Evolutionary conservation across 1,140 invertebrate species (phyloP).

Genomic region (Andrena cerasifolii): DNA sequence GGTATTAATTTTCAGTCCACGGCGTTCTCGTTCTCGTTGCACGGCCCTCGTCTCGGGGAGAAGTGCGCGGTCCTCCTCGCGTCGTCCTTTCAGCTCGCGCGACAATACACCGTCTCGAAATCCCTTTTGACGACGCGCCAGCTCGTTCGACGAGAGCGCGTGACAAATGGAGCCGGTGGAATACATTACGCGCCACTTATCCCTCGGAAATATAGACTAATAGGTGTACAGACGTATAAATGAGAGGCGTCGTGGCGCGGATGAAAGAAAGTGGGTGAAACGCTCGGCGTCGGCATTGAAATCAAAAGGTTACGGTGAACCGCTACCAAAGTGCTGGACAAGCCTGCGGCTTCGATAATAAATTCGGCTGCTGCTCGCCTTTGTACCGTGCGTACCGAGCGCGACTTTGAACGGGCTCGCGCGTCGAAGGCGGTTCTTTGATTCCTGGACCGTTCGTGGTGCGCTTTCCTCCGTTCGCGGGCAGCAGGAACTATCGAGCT

Average conservation of each 20-base stretch:
- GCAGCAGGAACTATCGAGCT: no score
- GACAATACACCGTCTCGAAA: constrained; percentile 50
- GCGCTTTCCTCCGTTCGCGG: not conserved
- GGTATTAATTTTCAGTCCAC: constrained; percentile 34
- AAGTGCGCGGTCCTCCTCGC: not conserved
- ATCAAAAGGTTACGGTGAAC: constrained; percentile 44
- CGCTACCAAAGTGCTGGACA: constrained; percentile 17
- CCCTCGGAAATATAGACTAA: constrained; percentile 62
- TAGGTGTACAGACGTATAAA: constrained; percentile 56
- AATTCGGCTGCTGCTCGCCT: constrained; percentile 13
- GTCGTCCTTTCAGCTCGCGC: constrained; percentile 44
- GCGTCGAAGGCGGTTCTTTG: no score
- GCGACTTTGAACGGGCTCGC: no score
- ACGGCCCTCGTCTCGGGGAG: not conserved
- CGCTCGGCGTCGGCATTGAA: constrained; percentile 38
- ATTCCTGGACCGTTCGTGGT: no score
- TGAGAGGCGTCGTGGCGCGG: constrained; percentile 18
- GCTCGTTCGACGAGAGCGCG: constrained; percentile 17
- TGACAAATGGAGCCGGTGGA: constrained; percentile 62
- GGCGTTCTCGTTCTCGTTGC: constrained; percentile 14
- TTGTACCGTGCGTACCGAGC: not conserved
- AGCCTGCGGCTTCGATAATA: constrained; percentile 8
- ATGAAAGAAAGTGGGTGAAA: constrained; percentile 48
- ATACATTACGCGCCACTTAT: constrained; percentile 63
- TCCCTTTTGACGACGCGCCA: constrained; percentile 50